phyloP scores from a whole-genome alignment of 2,113 vertebrate genomes.

The Hemibagrus wyckioides region DNA sequence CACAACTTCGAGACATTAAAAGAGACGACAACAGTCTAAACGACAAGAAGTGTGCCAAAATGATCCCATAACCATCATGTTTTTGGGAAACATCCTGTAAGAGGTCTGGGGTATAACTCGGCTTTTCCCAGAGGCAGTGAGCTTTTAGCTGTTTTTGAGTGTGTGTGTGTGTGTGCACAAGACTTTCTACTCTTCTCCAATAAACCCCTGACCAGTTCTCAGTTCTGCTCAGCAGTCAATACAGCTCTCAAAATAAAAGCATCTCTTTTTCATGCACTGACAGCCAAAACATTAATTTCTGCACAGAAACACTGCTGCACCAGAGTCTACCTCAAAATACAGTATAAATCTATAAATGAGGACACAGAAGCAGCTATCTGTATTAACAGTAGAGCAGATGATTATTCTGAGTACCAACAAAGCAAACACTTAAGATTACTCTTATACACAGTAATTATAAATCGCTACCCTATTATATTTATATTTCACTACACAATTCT shows the following conservation, averaged over 20 bases:
- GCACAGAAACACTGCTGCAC: neutral
- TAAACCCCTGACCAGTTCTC: constrained; percentile 52
- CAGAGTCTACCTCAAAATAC: neutral
- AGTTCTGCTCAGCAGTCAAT: constrained; percentile 44
- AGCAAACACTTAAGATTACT: neutral
- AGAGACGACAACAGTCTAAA: neutral
- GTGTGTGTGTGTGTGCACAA: constrained; percentile 55
- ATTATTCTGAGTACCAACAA: neutral
- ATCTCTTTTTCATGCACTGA: neutral
- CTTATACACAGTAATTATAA: neutral
- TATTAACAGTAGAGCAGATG: neutral
- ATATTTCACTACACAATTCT: neutral
- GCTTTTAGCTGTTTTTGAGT: constrained; percentile 64
- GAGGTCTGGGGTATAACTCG: neutral
- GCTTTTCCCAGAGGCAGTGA: neutral
- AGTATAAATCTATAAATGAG: neutral
- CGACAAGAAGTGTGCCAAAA: neutral
- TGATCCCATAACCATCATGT: neutral
- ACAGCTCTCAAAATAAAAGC: neutral
- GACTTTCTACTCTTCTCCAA: constrained; percentile 49
- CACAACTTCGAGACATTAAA: neutral
- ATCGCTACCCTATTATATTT: neutral
- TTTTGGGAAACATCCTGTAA: neutral
- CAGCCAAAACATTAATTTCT: neutral
- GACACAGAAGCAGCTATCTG: neutral